Conservation (phyloP, 1,140 invertebrate species). For the Cotesia vestalis region DNA sequence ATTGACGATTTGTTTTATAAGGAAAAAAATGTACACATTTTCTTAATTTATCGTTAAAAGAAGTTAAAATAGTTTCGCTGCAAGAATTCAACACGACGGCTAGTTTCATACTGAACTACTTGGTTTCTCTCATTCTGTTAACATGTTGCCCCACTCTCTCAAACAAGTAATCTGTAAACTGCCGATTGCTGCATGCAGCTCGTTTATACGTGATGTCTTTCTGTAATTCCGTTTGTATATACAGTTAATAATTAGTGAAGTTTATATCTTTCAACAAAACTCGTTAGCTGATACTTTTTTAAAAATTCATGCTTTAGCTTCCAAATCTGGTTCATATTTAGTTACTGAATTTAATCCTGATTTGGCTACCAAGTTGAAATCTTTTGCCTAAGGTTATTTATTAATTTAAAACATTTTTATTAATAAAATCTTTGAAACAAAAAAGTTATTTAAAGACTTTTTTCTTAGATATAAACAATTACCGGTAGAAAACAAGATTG, state of each 20-base stretch:
- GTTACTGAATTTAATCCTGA: too few species aligned
- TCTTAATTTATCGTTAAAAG: too few species aligned
- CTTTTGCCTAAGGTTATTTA: too few species aligned
- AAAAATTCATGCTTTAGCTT: too few species aligned
- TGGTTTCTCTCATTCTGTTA: slow-evolving; percentile 18
- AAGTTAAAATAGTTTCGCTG: background rate
- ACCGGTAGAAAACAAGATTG: too few species aligned
- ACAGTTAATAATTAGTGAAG: background rate
- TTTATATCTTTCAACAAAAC: too few species aligned
- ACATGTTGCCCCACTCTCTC: slow-evolving; percentile 10
- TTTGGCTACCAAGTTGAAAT: too few species aligned
- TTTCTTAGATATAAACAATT: too few species aligned
- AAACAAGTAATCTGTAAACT: slow-evolving; percentile 13
- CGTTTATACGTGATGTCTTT: slow-evolving; percentile 11
- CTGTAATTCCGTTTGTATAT: background rate
- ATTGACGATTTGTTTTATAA: background rate
- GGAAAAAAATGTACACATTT: slow-evolving; percentile 8
- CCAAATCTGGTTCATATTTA: too few species aligned
- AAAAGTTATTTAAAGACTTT: too few species aligned
- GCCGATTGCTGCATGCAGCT: slow-evolving; percentile 17
- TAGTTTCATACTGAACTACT: slow-evolving; percentile 47
- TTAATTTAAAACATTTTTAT: too few species aligned
- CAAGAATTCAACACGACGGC: slow-evolving; percentile 42
- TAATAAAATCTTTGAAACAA: too few species aligned
- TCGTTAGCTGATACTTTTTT: background rate